Base-by-base conservation (phyloP, 1,140 invertebrate genomes). In the Plodia interpunctella region DNA sequence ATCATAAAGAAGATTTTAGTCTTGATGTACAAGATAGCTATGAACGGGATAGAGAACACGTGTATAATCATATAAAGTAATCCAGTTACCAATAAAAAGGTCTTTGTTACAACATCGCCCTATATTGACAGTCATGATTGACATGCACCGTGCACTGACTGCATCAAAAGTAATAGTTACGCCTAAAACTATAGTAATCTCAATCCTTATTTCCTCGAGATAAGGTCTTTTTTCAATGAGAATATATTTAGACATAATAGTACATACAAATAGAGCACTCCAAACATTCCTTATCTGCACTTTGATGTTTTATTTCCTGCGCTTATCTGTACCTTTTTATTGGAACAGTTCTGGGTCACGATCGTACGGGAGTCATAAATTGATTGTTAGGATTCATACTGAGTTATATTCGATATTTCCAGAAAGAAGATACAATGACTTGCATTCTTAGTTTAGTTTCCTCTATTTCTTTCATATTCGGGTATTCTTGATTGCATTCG, bases 251-350 rank as follows among this genome's bases (percentile, higher is more conserved):
- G 38, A 44, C 38, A n/a, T 44, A 44, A 44, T 10, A 44, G 38
- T 44, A 44, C n/a, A 44, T 44, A 15, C 32, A 44, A 44, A 44
- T 44, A 44, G 38, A 44, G n/a, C 38, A 44, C 38, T 44, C 38
- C 38, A 44, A 44, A 17, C 38, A 44, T 44, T 44, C 38, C 15
- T 44, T 44, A 44, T 44, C 38, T 44, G 38, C 38, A 44, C 38
- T 44, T 44, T 44, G 38, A 44, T 44, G 38, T 44, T 44, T 44
- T 44, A 44, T 44, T 44, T 44, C 38, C 38, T 44, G 38, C 10
- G 38, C 38, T 44, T 44, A 44, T 44, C 38, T 44, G 38, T 44
- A 44, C 38, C 38, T 44, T 44, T 44, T 44, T 44, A 44, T 44
- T 44, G 38, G 38, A 44, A 44, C 38, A n/a, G 38, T 44, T 44